Evolutionary conservation across 2,888 invertebrate genomes (phyloP).

Genomic region (Pyrochroa serraticornis): DNA sequence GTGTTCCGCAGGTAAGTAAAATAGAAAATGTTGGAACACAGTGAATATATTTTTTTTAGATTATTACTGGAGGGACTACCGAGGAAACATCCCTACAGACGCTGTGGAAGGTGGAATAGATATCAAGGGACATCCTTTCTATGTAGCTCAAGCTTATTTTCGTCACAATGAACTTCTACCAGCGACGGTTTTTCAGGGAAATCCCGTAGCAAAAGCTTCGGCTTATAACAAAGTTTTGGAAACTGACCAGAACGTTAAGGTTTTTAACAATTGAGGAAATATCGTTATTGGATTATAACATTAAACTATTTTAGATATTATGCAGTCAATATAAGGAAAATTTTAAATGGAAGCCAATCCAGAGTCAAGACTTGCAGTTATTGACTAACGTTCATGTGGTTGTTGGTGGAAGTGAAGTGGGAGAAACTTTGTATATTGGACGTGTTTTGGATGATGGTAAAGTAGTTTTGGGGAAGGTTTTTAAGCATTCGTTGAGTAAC

Average conservation of each 20-base stretch:
- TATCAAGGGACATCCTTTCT: constrained; percentile 7
- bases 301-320: constrained; percentile 10
- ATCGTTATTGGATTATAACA: not conserved
- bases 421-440: constrained; percentile 19
- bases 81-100: constrained; percentile 25
- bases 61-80: constrained; percentile 30
- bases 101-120: constrained; percentile 23
- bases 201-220: not conserved
- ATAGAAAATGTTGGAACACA: no score
- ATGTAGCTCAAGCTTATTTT: constrained; percentile 25
- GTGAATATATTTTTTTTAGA: no score
- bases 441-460: constrained; percentile 18
- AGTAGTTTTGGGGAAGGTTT: constrained; percentile 12
- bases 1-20: no score
- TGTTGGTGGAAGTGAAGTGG: constrained; percentile 21
- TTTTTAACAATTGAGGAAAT: not conserved
- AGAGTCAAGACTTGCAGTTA: constrained; percentile 14
- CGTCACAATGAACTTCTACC: constrained; percentile 9
- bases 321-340: constrained; percentile 15
- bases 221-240: not conserved
- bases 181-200: constrained; percentile 15
- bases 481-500: constrained; percentile 16
- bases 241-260: not conserved
- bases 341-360: constrained; percentile 17
- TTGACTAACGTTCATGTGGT: constrained; percentile 19